These are phyloP conservation scores for Apeltes quadracus DNA, from an alignment of 2,113 vertebrate genomes.

Conservation along the genomic window DNA sequence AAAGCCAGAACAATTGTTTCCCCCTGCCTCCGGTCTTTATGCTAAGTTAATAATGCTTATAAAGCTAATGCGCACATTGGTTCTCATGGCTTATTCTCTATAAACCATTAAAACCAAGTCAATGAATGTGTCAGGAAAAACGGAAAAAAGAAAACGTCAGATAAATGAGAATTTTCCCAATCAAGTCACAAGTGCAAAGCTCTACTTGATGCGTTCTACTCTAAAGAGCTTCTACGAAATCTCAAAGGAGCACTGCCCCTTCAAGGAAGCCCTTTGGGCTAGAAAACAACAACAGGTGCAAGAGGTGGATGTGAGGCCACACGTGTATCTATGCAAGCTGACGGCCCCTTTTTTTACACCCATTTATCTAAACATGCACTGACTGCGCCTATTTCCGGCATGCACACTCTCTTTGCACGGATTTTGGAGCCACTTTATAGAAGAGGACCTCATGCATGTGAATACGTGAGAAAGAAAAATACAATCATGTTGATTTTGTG, in stretches of 20 bases:
- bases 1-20: background rate
- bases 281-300: slow-evolving; percentile 32
- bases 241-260: slow-evolving; percentile 25
- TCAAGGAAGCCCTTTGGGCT: slow-evolving; percentile 32
- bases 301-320: slow-evolving; percentile 18
- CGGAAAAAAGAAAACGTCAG: background rate
- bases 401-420: background rate
- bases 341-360: background rate
- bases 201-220: background rate
- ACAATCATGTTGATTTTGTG: background rate
- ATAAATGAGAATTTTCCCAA: background rate
- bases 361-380: background rate
- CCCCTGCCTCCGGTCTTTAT: background rate
- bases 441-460: background rate
- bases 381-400: background rate
- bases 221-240: slow-evolving; percentile 27
- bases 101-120: background rate
- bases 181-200: slow-evolving; percentile 20
- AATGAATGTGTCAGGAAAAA: background rate
- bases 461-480: background rate
- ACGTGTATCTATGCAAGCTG: slow-evolving; percentile 17
- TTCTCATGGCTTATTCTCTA: background rate
- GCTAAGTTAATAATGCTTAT: background rate
- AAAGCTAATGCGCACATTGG: background rate
- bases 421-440: background rate